phyloP scores from a whole-genome alignment of 1,140 invertebrate species.

The Pseudachorutes palmiensis region DNA sequence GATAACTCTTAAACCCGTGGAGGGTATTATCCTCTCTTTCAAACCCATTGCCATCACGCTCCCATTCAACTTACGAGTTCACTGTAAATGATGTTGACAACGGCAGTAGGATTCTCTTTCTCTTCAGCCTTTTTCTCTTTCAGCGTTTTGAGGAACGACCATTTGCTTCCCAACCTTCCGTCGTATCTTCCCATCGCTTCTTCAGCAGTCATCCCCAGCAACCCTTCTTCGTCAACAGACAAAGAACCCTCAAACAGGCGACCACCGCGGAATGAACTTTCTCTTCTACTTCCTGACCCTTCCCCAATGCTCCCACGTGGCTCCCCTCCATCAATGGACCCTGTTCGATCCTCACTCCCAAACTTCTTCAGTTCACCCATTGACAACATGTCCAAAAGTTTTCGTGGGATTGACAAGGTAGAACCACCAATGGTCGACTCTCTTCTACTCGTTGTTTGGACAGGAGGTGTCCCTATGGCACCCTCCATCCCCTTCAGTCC shows the following conservation, averaged over 20 bases:
- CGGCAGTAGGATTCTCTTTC: slow-evolving; percentile 45
- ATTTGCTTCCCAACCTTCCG: slow-evolving; percentile 61
- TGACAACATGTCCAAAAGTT: slow-evolving; percentile 38
- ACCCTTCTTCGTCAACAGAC: slow-evolving; percentile 33
- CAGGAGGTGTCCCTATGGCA: slow-evolving; percentile 24
- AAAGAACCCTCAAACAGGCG: slow-evolving; percentile 22
- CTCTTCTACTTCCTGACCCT: slow-evolving; percentile 17
- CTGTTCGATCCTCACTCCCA: slow-evolving; percentile 16
- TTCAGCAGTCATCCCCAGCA: slow-evolving; percentile 39
- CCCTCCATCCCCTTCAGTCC: slow-evolving; percentile 54
- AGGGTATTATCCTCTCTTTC: too few species aligned
- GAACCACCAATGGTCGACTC: slow-evolving; percentile 30
- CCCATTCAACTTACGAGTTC: slow-evolving; percentile 35
- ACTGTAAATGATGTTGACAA: slow-evolving; percentile 26
- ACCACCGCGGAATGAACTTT: neutral
- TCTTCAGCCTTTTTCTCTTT: slow-evolving; percentile 83
- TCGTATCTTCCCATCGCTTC: slow-evolving; percentile 44
- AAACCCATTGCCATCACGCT: too few species aligned
- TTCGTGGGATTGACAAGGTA: slow-evolving; percentile 34
- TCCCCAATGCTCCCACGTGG: slow-evolving; percentile 13
- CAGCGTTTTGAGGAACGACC: slow-evolving; percentile 78
- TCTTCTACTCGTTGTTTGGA: slow-evolving; percentile 24
- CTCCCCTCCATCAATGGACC: slow-evolving; percentile 2
- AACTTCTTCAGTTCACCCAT: slow-evolving; percentile 35
- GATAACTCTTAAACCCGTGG: too few species aligned